Conservation (phyloP, 2,888 invertebrate genomes). For the Conus canariensis region DNA sequence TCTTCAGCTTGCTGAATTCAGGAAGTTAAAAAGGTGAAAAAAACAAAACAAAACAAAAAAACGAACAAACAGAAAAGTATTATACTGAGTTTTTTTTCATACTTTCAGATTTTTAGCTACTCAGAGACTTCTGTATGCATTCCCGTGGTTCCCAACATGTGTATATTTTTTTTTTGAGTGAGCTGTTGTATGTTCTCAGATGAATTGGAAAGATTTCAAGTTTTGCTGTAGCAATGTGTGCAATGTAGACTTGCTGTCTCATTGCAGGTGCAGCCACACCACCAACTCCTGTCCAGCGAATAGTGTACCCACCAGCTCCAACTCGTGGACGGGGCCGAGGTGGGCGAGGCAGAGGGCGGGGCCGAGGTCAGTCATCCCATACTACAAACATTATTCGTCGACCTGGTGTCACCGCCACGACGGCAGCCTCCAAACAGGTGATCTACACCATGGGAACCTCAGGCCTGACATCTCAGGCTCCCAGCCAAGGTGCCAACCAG, state of each 20-base stretch:
- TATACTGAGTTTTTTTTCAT: too few species aligned
- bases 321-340: slow-evolving; percentile 22
- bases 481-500: not conserved
- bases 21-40: too few species aligned
- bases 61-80: too few species aligned
- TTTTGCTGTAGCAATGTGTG: too few species aligned
- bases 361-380: slow-evolving; percentile 15
- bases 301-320: not conserved
- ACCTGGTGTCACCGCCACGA: not conserved
- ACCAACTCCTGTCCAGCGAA: not conserved
- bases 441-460: slow-evolving; percentile 26
- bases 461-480: not conserved
- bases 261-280: not conserved
- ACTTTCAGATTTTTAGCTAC: too few species aligned
- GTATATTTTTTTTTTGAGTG: too few species aligned
- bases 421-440: not conserved
- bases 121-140: too few species aligned
- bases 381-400: slow-evolving; percentile 37
- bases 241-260: not conserved
- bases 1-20: too few species aligned
- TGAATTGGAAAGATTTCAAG: too few species aligned
- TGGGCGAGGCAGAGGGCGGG: slow-evolving; percentile 5
- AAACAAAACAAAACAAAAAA: too few species aligned
- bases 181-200: too few species aligned
- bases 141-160: too few species aligned